These are phyloP conservation scores for Cephus pygmeus DNA, from an alignment of 2,888 invertebrate species.

Conservation along the genomic window DNA sequence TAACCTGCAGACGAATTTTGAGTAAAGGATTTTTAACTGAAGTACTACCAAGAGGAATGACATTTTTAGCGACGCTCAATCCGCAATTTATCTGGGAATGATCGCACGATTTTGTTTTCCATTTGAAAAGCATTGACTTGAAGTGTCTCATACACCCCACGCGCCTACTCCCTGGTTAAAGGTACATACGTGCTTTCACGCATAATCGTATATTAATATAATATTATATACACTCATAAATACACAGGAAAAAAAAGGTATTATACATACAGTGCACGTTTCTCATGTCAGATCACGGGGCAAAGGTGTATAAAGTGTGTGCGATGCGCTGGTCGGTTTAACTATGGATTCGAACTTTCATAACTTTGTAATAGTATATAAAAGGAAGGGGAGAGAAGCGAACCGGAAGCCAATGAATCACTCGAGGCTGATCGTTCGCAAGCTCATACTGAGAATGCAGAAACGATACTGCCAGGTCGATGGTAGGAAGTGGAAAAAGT, in stretches of 20 bases:
- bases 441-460: neutral
- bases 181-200: neutral
- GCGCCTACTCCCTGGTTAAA: neutral
- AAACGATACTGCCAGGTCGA: neutral
- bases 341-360: constrained; percentile 7
- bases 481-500: neutral
- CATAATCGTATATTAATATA: neutral
- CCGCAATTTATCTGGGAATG: neutral
- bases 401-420: neutral
- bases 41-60: neutral
- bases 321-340: constrained; percentile 9
- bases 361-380: neutral
- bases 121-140: too few species aligned
- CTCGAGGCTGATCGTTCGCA: neutral
- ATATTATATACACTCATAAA: neutral
- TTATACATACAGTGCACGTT: neutral
- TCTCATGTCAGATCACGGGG: constrained; percentile 31
- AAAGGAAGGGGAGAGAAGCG: neutral
- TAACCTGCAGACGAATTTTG: neutral
- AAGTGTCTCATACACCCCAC: too few species aligned
- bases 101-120: constrained; percentile 1
- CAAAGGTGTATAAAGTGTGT: constrained; percentile 39
- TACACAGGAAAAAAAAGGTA: neutral
- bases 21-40: neutral
- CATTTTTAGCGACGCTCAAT: neutral